These are phyloP conservation scores for Coleophora flavipennella DNA, from an alignment of 2,888 invertebrate genomes.

Conservation along the genomic window DNA sequence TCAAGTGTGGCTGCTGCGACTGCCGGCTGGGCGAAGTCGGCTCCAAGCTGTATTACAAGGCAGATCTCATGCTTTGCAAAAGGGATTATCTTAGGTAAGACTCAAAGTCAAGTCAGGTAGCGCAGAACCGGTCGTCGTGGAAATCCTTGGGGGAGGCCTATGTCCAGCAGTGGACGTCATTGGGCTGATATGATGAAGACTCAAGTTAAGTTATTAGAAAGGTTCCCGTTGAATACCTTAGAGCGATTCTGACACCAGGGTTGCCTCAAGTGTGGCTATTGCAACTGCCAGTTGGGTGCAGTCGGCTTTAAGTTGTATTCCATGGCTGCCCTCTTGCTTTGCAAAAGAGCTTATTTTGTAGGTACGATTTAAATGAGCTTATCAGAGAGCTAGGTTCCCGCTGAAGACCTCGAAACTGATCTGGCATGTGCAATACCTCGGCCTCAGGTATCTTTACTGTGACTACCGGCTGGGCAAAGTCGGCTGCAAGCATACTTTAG, in stretches of 20 bases:
- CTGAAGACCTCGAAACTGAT: no score
- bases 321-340: slow-evolving; percentile 91
- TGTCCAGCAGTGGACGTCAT: no score
- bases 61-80: slow-evolving; percentile 92
- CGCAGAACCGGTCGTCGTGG: no score
- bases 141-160: no score
- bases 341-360: slow-evolving; percentile 93
- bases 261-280: slow-evolving; percentile 93
- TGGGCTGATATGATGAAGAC: no score
- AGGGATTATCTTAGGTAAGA: slow-evolving; percentile 90
- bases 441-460: no score
- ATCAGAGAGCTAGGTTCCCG: no score
- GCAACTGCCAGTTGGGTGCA: slow-evolving; percentile 93
- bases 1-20: slow-evolving; percentile 94
- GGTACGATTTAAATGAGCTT: no score
- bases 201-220: slow-evolving; percentile 71
- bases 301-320: slow-evolving; percentile 93
- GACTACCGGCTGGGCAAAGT: no score
- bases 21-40: slow-evolving; percentile 95
- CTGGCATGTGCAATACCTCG: no score
- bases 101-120: not conserved
- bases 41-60: slow-evolving; percentile 91
- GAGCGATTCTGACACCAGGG: slow-evolving; percentile 96
- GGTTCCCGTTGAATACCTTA: slow-evolving; percentile 86
- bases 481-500: no score